Evolutionary conservation across 2,888 invertebrate species (phyloP).

Genomic region (Itoplectis maculator): DNA sequence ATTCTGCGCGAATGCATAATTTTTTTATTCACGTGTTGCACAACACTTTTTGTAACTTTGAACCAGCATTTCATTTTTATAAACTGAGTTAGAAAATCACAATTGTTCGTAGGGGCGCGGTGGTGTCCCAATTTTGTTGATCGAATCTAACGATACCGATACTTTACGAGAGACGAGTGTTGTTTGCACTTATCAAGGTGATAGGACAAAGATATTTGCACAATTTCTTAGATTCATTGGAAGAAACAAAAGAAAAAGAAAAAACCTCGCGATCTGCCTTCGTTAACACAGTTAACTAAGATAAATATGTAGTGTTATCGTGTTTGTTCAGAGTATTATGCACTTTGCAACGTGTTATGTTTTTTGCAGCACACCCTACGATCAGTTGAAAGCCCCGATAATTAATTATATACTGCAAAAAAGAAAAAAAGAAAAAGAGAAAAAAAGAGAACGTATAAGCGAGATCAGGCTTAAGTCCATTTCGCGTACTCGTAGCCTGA

Average conservation of each 20-base stretch:
- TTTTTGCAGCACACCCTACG: slow-evolving; percentile 32
- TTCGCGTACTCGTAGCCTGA: slow-evolving; percentile 32
- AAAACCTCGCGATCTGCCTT: slow-evolving; percentile 69
- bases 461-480: slow-evolving; percentile 26
- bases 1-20: slow-evolving; percentile 30
- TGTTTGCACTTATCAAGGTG: slow-evolving; percentile 54
- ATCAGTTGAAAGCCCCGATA: slow-evolving; percentile 43
- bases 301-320: slow-evolving; percentile 67
- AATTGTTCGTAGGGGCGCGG: slow-evolving; percentile 28
- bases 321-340: slow-evolving; percentile 64
- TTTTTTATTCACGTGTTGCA: slow-evolving; percentile 35
- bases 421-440: slow-evolving; percentile 32
- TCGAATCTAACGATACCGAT: slow-evolving; percentile 51
- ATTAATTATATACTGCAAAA: slow-evolving; percentile 37
- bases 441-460: slow-evolving; percentile 20
- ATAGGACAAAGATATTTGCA: slow-evolving; percentile 53
- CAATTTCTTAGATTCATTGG: slow-evolving; percentile 64
- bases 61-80: slow-evolving; percentile 9
- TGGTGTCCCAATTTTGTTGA: slow-evolving; percentile 22
- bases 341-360: slow-evolving; percentile 56
- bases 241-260: slow-evolving; percentile 61
- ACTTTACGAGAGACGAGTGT: slow-evolving; percentile 62
- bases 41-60: slow-evolving; percentile 19
- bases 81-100: slow-evolving; percentile 1
- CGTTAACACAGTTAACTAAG: slow-evolving; percentile 67